These are phyloP conservation scores for Pentalonia nigronervosa DNA, from an alignment of 1,140 invertebrate genomes.

Conservation along the genomic window DNA sequence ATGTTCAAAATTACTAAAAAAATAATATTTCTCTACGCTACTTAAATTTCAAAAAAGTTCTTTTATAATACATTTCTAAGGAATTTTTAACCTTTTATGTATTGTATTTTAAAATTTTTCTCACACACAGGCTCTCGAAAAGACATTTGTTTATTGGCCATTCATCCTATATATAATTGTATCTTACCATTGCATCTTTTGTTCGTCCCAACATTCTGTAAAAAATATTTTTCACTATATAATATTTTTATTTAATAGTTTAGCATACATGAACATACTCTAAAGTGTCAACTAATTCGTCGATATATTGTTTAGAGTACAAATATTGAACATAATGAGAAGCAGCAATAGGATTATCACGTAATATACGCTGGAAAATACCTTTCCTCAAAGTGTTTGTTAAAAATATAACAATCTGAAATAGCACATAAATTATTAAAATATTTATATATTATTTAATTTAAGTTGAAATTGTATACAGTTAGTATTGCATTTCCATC, in stretches of 20 bases:
- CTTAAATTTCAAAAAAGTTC: not conserved
- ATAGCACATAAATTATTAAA: slow-evolving; percentile 59
- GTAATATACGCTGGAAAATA: slow-evolving; percentile 66
- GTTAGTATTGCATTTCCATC: slow-evolving; percentile 69
- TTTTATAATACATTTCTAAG: not conserved
- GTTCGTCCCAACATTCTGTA: slow-evolving; percentile 67
- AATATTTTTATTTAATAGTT: not conserved
- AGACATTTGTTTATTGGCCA: not conserved
- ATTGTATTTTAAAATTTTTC: slow-evolving; percentile 24
- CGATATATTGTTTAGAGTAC: slow-evolving; percentile 65
- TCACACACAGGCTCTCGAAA: not conserved
- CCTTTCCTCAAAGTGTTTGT: slow-evolving; percentile 67
- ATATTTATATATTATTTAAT: slow-evolving; percentile 55
- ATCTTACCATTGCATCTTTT: slow-evolving; percentile 66
- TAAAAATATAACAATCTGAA: slow-evolving; percentile 67
- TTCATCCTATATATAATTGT: slow-evolving; percentile 30
- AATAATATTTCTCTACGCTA: not conserved
- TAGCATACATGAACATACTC: slow-evolving; percentile 64
- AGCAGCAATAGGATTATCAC: slow-evolving; percentile 65
- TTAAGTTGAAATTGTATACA: slow-evolving; percentile 62
- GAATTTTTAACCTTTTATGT: not conserved
- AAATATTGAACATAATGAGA: slow-evolving; percentile 68
- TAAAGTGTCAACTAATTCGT: slow-evolving; percentile 67
- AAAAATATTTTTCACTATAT: slow-evolving; percentile 59
- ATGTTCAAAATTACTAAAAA: not conserved